Conservation (phyloP, 2,797 vertebrate genomes). For the Neosilurus mollespiculum region DNA sequence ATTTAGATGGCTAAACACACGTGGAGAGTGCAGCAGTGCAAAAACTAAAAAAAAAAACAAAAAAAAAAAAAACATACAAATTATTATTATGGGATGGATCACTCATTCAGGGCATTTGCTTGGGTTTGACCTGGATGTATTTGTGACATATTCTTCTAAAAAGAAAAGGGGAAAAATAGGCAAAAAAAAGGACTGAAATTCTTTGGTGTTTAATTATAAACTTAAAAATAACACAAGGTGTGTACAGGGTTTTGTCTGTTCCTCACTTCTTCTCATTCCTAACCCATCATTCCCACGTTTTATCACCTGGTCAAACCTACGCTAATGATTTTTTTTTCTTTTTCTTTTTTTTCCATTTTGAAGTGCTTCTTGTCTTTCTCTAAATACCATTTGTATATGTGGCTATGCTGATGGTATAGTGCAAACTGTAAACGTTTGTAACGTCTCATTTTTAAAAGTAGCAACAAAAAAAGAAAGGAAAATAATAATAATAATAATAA, state of each 20-base stretch:
- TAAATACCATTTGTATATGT: constrained; percentile 81
- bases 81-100: constrained; percentile 60
- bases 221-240: constrained; percentile 59
- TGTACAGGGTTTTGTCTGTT: constrained; percentile 36
- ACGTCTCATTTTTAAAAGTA: constrained; percentile 65
- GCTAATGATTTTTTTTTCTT: constrained; percentile 71
- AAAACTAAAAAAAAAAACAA: constrained; percentile 53
- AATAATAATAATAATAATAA: constrained; percentile 51
- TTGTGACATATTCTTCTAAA: constrained; percentile 64
- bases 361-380: constrained; percentile 84
- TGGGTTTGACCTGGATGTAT: constrained; percentile 39
- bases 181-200: constrained; percentile 65
- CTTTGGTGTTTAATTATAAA: constrained; percentile 84
- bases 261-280: background rate
- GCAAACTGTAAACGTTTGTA: constrained; percentile 94
- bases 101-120: constrained; percentile 34
- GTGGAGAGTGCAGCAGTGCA: constrained; percentile 67
- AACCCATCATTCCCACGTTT: constrained; percentile 31
- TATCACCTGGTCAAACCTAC: constrained; percentile 65
- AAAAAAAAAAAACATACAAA: constrained; percentile 48
- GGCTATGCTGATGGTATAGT: constrained; percentile 91
- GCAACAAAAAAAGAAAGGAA: constrained; percentile 64
- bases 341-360: constrained; percentile 77
- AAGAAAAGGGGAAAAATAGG: background rate
- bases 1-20: constrained; percentile 53